Evolutionary conservation across 2,113 vertebrate species (phyloP), one percentile per base, ranked within the genome.

Genomic region (Picathartes gymnocephalus): DNA sequence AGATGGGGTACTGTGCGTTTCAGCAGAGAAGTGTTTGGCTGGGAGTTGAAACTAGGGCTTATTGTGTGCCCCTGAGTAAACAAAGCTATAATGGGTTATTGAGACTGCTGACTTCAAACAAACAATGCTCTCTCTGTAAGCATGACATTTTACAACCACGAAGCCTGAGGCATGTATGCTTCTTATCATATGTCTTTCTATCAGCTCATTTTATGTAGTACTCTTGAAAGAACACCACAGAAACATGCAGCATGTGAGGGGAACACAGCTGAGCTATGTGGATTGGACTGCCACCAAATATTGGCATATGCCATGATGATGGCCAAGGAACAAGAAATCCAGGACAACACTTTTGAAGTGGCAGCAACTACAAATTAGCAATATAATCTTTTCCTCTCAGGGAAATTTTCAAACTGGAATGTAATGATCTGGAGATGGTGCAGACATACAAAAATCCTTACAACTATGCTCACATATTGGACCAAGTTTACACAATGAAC

Each of bases 31-130:
- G 28, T 15, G 27, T 56, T 93, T 95, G 65, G 37, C 53, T 77
- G 57, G 50, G 71, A 91, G 30, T 31, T 58, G 66, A 95, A 93
- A 95, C 33, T 22, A 37, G 24, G 82, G 62, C 44, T 95, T 90
- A 66, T 54, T 91, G 87, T 91, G 71, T 85, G 58, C 45, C 77
- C 84, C 61, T 90, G 71, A 90, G 84, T 93, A 97, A 96, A 90
- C 58, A 85, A 78, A 77, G 71, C 58, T 70, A 31, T 57, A 95
- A 95, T 44, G 54, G 45, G 56, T 90, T 91, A 94, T 81, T 90
- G 94, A 93, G 81, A 81, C 62, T 82, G 82, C 79, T 88, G 94
- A 82, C 79, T 91, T 90, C 81, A 50, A 87, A 72, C 54, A 87
- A 81, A 96, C 87, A 92, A 77, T 92, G 50, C 33, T 62, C 44